phyloP scores from a whole-genome alignment of 2,888 invertebrate species.

The Callyntrura guangdongensis region DNA sequence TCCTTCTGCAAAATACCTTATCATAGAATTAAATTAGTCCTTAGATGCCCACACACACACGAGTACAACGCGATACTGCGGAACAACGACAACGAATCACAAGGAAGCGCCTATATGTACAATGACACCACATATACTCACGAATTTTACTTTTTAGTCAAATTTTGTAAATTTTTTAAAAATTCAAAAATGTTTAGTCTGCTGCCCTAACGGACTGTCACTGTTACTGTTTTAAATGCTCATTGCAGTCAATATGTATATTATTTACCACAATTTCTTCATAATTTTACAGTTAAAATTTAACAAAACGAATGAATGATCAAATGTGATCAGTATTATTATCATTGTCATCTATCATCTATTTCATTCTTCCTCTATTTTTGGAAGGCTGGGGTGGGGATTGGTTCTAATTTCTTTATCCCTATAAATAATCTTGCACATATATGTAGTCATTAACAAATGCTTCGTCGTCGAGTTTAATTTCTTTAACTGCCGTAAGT shows the following conservation, averaged over 20 bases:
- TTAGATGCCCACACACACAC: slow-evolving; percentile 5
- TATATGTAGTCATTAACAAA: no score
- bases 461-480: no score
- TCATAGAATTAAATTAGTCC: not conserved
- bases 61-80: slow-evolving; percentile 23
- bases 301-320: no score
- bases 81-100: slow-evolving; percentile 22
- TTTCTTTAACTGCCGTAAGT: not conserved
- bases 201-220: slow-evolving; percentile 46
- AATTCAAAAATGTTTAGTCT: slow-evolving; percentile 24
- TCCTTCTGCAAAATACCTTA: not conserved
- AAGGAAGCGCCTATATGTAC: slow-evolving; percentile 34
- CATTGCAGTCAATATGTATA: not conserved
- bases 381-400: no score
- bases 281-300: slow-evolving; percentile 14
- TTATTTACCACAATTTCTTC: not conserved
- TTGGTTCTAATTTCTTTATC: no score
- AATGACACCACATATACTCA: slow-evolving; percentile 28
- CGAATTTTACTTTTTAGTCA: no score
- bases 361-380: not conserved
- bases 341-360: slow-evolving; percentile 17
- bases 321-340: not conserved
- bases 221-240: not conserved
- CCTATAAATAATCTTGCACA: no score
- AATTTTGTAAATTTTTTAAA: no score